Base-by-base conservation (phyloP, 2,797 vertebrate genomes). In the Telmatherina bonti region DNA sequence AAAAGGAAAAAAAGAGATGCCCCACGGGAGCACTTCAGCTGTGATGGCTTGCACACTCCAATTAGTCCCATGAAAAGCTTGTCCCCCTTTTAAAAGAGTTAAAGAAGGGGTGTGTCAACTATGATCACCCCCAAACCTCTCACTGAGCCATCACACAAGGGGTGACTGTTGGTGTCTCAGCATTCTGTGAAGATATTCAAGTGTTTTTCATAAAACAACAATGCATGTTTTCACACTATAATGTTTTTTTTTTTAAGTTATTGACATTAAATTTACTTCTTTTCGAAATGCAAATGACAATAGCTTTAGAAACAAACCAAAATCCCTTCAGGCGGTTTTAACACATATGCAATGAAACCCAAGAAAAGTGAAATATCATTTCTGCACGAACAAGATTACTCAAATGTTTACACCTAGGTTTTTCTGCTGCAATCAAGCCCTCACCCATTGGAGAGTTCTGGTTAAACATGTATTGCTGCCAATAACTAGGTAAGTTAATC, bases 21-120 rank as follows among this genome's bases (percentile, higher is more conserved):
- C 93, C 92, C 84, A 76, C 68, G 82, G 92, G 90, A 88, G 88
- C 88, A 93, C 92, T 94, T 93, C 82, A 83, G 67, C 88, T 85
- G 83, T 90, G 89, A 85, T 86, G 88, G 89, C 86, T 91, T 87
- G 88, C 91, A 93, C 92, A 94, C 93, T 93, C 92, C 93, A 94
- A 93, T 94, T 93, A 94, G 90, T 89, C 88, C 85, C 49, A 85
- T 93, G 87, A 93, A 94, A 94, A 89, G 91, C 85, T 79, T 62
- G 62, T 51, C 64, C 70, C 63, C 38, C 77, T 70, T 69, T 70
- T 58, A 81, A 78, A 79, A 74, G 53, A 73, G 79, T 60, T 43
- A 78, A 79, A 68, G 72, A 65, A 74, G 69, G 72, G 80, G 82
- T 62, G 66, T 30, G 7, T 59, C 78, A 74, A 49, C 36, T 70